Percentiles rank a stretch among this genome's conserved stretches.
Conservation (phyloP, 2,888 invertebrate genomes). For the Heliconius cydno region DNA sequence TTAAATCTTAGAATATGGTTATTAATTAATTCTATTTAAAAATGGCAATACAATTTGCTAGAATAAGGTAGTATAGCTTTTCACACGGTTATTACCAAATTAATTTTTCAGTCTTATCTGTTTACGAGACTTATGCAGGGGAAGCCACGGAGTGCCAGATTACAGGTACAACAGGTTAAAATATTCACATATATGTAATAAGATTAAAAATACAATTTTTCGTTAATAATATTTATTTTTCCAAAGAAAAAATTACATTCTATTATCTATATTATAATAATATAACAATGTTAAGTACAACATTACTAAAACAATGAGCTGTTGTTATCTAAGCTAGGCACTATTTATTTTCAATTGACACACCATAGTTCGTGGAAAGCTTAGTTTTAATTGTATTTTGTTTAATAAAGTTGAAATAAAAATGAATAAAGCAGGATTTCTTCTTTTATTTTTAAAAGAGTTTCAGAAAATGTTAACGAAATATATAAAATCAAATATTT, state of each 20-base stretch:
- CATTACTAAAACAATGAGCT: conserved; percentile 59
- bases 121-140: too few relatives aligned
- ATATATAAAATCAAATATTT: conserved; percentile 4
- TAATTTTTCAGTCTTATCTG: too few relatives aligned
- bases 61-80: too few relatives aligned
- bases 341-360: conserved; percentile 81
- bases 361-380: conserved; percentile 59
- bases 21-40: too few relatives aligned
- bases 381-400: conserved; percentile 34
- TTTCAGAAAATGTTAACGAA: background rate
- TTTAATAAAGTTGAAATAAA: background rate
- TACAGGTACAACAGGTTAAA: too few relatives aligned
- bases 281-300: conserved; percentile 42
- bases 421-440: background rate
- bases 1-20: too few relatives aligned
- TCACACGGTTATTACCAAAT: too few relatives aligned
- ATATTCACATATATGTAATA: background rate
- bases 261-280: conserved; percentile 48
- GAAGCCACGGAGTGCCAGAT: too few relatives aligned
- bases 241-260: conserved; percentile 59
- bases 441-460: background rate
- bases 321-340: conserved; percentile 75
- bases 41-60: too few relatives aligned
- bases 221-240: conserved; percentile 61
- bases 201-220: conserved; percentile 36